Conservation (phyloP, 2,888 invertebrate genomes). For the Rhopalosiphum nymphaeae region DNA sequence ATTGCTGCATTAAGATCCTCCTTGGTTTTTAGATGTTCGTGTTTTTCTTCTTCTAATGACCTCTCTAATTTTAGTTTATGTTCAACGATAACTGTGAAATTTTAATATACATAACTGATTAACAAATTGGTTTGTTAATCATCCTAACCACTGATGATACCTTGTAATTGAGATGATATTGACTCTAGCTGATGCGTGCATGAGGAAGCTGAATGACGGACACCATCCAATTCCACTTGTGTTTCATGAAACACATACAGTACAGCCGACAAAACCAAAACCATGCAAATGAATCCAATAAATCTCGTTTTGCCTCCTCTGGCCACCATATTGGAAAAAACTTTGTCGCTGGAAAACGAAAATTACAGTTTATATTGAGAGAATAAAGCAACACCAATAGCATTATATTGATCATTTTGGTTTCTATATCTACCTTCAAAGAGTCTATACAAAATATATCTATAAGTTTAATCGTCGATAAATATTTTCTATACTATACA, state of each 20-base stretch:
- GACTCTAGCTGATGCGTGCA: slow-evolving; percentile 76
- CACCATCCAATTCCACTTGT: slow-evolving; percentile 74
- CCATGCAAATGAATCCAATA: slow-evolving; percentile 73
- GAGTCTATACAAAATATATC: neutral
- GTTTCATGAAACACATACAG: slow-evolving; percentile 76
- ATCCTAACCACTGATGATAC: slow-evolving; percentile 69
- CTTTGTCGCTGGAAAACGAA: neutral
- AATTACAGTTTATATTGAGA: neutral
- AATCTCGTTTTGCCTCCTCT: slow-evolving; percentile 75
- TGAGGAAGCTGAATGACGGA: slow-evolving; percentile 72
- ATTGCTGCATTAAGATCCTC: slow-evolving; percentile 72
- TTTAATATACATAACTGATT: neutral
- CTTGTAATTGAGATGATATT: slow-evolving; percentile 75
- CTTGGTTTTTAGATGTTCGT: slow-evolving; percentile 73
- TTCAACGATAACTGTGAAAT: slow-evolving; percentile 73
- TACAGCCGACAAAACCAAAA: slow-evolving; percentile 73
- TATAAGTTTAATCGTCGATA: neutral
- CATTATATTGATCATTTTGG: neutral
- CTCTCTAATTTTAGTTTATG: slow-evolving; percentile 75
- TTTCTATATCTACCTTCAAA: slow-evolving; percentile 1
- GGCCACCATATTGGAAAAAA: slow-evolving; percentile 71
- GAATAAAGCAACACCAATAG: neutral
- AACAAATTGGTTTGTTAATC: neutral
- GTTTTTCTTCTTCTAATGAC: slow-evolving; percentile 74
- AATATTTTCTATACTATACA: neutral